Percentiles rank a stretch among this genome's conserved stretches.
Evolutionary conservation across 1,140 invertebrate species (phyloP).

Genomic region (Sipha flava): DNA sequence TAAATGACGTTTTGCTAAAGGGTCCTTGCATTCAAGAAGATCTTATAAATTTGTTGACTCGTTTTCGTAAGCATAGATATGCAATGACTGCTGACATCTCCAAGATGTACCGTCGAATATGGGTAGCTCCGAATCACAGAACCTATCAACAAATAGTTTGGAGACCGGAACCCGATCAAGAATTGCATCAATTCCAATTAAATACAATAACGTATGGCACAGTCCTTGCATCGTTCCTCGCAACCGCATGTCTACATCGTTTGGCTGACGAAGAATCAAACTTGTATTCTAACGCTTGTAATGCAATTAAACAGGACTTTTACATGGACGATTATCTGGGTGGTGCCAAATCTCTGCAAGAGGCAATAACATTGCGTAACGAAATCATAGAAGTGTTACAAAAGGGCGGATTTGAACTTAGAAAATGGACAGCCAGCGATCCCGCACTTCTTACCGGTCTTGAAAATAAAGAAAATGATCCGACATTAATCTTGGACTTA

Average conservation of each 20-base stretch:
- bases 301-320: conserved; percentile 34
- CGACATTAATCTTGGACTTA: neutral
- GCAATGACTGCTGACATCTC: conserved; percentile 43
- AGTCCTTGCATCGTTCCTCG: conserved; percentile 41
- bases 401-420: conserved; percentile 37
- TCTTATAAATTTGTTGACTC: conserved; percentile 39
- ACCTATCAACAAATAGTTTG: conserved; percentile 39
- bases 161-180: conserved; percentile 35
- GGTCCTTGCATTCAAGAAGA: conserved; percentile 38
- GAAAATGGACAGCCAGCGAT: conserved; percentile 37
- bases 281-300: conserved; percentile 34
- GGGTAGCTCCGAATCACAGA: conserved; percentile 37
- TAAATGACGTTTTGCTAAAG: conserved; percentile 42
- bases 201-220: conserved; percentile 42
- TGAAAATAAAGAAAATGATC: neutral
- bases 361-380: conserved; percentile 34
- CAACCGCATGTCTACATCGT: conserved; percentile 41
- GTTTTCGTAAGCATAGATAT: conserved; percentile 39
- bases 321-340: conserved; percentile 38
- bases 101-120: conserved; percentile 44
- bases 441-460: neutral
- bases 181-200: conserved; percentile 39
- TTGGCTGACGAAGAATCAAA: conserved; percentile 40
- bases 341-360: conserved; percentile 34
- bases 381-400: conserved; percentile 37